Base-by-base conservation (phyloP, 2,888 invertebrate species). In the Pelosia muscerda region DNA sequence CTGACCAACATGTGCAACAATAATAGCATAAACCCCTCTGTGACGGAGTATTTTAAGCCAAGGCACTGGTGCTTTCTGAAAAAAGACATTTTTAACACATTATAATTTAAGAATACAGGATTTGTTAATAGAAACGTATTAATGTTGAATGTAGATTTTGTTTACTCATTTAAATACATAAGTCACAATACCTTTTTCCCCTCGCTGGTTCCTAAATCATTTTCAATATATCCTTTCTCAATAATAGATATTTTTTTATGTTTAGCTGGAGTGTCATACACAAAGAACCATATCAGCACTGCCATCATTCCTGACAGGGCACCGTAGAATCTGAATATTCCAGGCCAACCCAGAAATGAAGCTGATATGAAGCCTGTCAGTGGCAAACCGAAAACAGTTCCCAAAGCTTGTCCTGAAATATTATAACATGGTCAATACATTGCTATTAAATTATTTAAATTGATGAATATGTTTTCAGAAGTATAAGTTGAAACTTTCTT, bases 321-420 rank as follows among this genome's bases (percentile, higher is more conserved):
- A 0, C 97, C 97, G 77, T 97, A 97, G 63, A 97, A 92, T 73
- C 98, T 97, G 85, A 98, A 98, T 64, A 97, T 96, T 4, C 97
- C 96, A 0, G 97, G 97, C 98, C 98, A 98, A 11, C 98, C 98
- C 9, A 96, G 83, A 0, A 90, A 66, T 0, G 97, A 97, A 0
- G 96, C 95, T 0, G 97, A 96, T 58, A 98, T 93, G 55, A 96
- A 92, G 0, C 98, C 98, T 10, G 97, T 97, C 56, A 97, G 90
- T 0, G 97, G 96, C 83, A 98, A 86, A 65, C 97, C 96, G 0
- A 97, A 84, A 0, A 98, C 97, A 0, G 97, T 97, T 4, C 98
- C 98, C 11, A 98, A 94, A 77, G 97, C 97, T 74, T 96, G 96
- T 49, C 98, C 98, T 86, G 94, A 57, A 87, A 62, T 28, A 23